Base-by-base conservation (phyloP, 2,888 invertebrate genomes). In the Panzeria rudis region DNA sequence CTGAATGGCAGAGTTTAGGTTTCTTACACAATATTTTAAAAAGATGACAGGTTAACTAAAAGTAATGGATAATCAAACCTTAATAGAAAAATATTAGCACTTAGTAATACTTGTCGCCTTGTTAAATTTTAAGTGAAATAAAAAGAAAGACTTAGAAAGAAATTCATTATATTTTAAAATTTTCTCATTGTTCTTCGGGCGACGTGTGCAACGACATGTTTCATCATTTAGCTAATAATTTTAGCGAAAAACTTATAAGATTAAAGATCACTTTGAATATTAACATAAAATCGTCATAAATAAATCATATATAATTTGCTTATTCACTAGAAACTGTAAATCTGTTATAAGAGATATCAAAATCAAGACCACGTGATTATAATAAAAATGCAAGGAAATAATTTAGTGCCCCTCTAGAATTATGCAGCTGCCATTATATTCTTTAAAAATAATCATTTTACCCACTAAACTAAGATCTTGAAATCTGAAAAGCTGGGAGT, bases 231-330 rank as follows among this genome's bases (percentile, higher is more conserved):
- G 38, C n/a, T 15, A n/a, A 54, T 9, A 38, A 44, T 47, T 20
- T 15, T 1, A 25, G 23, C 11, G 32, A 29, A 13, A 6, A 32
- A 68, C 44, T 17, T 50, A 11, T 15, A 52, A 32, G 59, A 23
- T 66, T 61, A 78, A 72, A 73, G 77, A 54, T 78, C 52, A 47
- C 11, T 61, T 52, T 32, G 0, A 20, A 62, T 66, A 77, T 83
- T 72, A 41, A 25, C 72, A 73, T 73, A 68, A 59, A 73, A 68
- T 73, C 72, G 52, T 83, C 66, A 83, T 78, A 78, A 83, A 78
- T 83, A 77, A 72, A 41, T 83, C 66, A 83, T 78, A 78, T 78
- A 78, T 83, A 77, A 72, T 64, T 56, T 78, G 11, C 20, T 56
- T 32, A 38, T 52, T 7, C 17, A 9, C 47, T n/a, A 7, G 11